Evolutionary conservation across 2,888 invertebrate species (phyloP), one percentile per base, ranked within the genome.

Genomic region (Eulithis testata): DNA sequence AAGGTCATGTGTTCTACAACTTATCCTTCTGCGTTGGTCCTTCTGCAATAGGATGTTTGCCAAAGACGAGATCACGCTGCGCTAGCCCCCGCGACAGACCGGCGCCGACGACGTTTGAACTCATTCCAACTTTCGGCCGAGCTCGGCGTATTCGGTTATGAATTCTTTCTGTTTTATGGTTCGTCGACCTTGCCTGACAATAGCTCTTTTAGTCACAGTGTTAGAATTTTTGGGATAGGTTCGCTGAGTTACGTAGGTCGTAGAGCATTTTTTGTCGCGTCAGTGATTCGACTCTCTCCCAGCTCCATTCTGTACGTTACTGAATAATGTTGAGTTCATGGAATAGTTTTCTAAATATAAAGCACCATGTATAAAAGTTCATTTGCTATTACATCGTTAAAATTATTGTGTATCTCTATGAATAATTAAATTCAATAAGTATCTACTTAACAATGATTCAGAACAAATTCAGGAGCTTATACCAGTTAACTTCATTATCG

Each of bases 41-140:
- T 50, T 37, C 60, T 70, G 71, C 11, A 50, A 14, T 40, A 43
- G 63, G 76, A 84, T 84, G 76, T 79, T 76, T 80, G 83, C 78
- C 82, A 80, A 72, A 76, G 78, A 79, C 75, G 74, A 79, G 76
- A 78, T 77, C 76, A 73, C 72, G 71, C 71, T 71, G 72, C 73
- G 69, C 56, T 54, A 40, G 59, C 59, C 60, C 62, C 63, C 60
- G 60, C 66, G 67, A 63, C 67, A 4, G 57, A 43, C 44, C 57
- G 67, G 67, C 67, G 67, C 67, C 67, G 58, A 50, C 67, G 58
- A 50, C 44, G 49, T 57, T 60, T 63, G 63, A 65, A 58, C 65
- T 54, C 65, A 49, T 56, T 65, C 60, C 56, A 65, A 60, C 60
- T 66, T 55, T 62, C 40, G 45, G 59, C 27, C 37, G 49, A 11